Evolutionary conservation across 2,888 invertebrate species (phyloP), one percentile per base, ranked within the genome.

Genomic region (Catocala fraxini): DNA sequence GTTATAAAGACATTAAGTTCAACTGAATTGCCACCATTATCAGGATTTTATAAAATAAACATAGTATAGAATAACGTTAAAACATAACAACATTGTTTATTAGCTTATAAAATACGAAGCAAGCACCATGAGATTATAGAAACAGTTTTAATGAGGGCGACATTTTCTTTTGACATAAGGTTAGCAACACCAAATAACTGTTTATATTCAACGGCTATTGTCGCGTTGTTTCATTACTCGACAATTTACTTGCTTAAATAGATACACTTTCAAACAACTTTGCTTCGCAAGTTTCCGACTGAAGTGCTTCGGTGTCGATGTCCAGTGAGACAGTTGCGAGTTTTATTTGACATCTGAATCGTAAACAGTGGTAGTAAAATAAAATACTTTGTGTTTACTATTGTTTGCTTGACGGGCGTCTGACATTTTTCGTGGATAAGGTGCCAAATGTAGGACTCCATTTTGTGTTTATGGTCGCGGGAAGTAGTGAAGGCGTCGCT

Each of bases 91-190:
- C 53, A 59, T 68, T 53, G 63, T 63, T 74, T 70, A 72, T 70
- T 66, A 63, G 63, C 53, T 63, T 61, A 70, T 52, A 63, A 57
- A 66, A 41, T 35, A 43, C 58, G 55, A 61, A 51, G 49, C 43
- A 51, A 61, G 61, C 6, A 58, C 45, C 41, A 57, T 51, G 53
- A 70, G 70, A 81, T 79, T 77, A 76, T 68, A 64, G 73, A 78
- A 77, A 70, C 79, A 71, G 71, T 80, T 83, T 77, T 84, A 84
- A 84, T 76, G 79, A 83, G 81, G 70, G 58, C 51, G 63, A 66
- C 66, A 68, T 75, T 81, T 82, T 80, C 82, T 82, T 25, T 82
- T 82, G 75, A 76, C 56, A 39, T 54, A 58, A 65, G 59, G 69
- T 69, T 59, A 45, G 39, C 64, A 53, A 58, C 51, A 64, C 61